Conservation (phyloP, 2,113 vertebrate species). For the Cyphomyrus plagiostoma region DNA sequence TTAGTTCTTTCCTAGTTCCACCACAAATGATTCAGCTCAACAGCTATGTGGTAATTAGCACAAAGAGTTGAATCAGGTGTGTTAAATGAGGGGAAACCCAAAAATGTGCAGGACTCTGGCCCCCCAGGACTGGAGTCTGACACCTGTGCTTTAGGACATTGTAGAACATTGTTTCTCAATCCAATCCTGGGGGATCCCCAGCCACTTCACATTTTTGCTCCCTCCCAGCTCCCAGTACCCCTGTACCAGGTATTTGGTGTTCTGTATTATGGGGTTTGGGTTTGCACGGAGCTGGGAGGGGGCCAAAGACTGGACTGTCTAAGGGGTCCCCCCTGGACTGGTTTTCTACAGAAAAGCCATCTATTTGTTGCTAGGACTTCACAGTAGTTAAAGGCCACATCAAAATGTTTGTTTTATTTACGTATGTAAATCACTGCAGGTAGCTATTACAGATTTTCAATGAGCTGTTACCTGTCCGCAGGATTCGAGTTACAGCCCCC, state of each 20-base stretch:
- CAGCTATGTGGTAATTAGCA: too few relatives aligned
- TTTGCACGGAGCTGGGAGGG: not conserved
- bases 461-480: slow-evolving; percentile 45
- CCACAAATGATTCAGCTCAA: too few relatives aligned
- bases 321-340: not conserved
- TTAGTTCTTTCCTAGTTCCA: too few relatives aligned
- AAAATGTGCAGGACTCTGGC: too few relatives aligned
- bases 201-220: not conserved
- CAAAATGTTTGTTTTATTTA: slow-evolving; percentile 6
- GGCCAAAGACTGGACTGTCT: not conserved
- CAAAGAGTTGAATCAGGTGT: too few relatives aligned
- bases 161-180: not conserved
- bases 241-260: not conserved
- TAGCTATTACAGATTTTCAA: slow-evolving; percentile 17
- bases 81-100: too few relatives aligned
- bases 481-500: slow-evolving; percentile 31
- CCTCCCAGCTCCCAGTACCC: not conserved
- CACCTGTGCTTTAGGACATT: not conserved
- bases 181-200: not conserved
- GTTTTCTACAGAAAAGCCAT: not conserved
- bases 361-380: not conserved
- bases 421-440: not conserved
- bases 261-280: not conserved
- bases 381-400: not conserved
- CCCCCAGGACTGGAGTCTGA: too few relatives aligned